Base-by-base conservation (phyloP, 2,888 invertebrate genomes). In the Allygus modestus region DNA sequence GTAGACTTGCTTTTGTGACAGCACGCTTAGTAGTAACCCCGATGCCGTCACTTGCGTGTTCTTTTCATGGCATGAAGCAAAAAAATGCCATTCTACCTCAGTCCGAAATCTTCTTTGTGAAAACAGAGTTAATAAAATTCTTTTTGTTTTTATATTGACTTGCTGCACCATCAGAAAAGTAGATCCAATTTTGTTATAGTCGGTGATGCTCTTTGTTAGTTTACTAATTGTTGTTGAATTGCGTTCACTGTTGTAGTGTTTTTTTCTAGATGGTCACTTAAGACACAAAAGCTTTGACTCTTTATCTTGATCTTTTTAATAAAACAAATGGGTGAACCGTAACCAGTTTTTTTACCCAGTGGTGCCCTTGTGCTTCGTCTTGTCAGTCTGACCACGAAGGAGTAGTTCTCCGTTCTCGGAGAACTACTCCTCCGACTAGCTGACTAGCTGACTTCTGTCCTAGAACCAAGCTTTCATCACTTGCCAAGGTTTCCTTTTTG, bases 351-450 rank as follows among this genome's bases (percentile, higher is more conserved):
- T 65, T 82, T 7, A 69, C 43, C 82, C 82, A 82, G 43, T 82
- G 65, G 65, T 69, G 43, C 20, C 65, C 82, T 82, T 82, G 82
- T 20, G 20, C 82, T 82, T 82, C 82, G 23, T 82, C 82, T 65
- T 82, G 82, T n/a, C n/a, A n/a, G n/a, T n/a, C n/a, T n/a, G 12
- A 41, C 43, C 5, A 65, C 15, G 58, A 82, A 82, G 33, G 41
- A 41, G 9, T 28, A 26, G 31, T 33, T 81, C 61, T 81, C 61
- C n/a, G n/a, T n/a, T n/a, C n/a, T n/a, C n/a, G n/a, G n/a, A n/a
- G n/a, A n/a, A n/a, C n/a, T n/a, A n/a, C n/a, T n/a, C n/a, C n/a
- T n/a, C n/a, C n/a, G n/a, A n/a, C n/a, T n/a, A n/a, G n/a, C n/a
- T 37, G 65, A 65, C 4, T 69, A 82, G 41, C n/a, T n/a, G n/a